A percentile compares a stretch with the other conserved stretches of the same genome.
Conservation (phyloP, 2,888 invertebrate genomes). For the Copidosoma aretas region DNA sequence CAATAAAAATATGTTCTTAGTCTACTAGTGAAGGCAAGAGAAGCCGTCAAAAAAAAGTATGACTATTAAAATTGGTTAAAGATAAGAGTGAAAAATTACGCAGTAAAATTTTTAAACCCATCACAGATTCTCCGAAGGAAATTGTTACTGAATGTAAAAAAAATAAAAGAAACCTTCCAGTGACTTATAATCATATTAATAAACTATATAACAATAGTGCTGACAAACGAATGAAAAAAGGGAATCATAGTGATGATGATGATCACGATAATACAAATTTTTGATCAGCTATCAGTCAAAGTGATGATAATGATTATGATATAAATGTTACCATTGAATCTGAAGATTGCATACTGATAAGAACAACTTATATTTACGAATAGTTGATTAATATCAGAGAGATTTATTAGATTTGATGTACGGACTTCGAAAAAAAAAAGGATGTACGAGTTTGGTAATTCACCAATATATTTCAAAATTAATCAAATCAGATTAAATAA, state of each 20-base stretch:
- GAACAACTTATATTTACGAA: no score
- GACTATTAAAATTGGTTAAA: background rate
- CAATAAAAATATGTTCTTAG: background rate
- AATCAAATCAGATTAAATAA: conserved; percentile 17
- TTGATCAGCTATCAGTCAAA: no score
- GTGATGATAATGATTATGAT: no score
- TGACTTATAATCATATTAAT: no score
- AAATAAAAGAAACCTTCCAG: background rate
- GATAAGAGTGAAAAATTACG: background rate
- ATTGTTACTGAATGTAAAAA: conserved; percentile 1
- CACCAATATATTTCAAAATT: conserved; percentile 26
- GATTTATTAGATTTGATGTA: background rate
- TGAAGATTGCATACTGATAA: no score
- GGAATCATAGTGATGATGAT: no score
- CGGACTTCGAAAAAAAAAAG: conserved; percentile 16
- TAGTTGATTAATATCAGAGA: no score
- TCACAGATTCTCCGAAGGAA: background rate
- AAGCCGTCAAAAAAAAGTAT: background rate
- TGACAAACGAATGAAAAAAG: no score
- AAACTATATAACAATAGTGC: no score
- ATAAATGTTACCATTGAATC: no score
- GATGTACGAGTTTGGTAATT: conserved; percentile 9
- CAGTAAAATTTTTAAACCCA: background rate
- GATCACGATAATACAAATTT: no score
- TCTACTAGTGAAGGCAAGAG: background rate